phyloP scores from a whole-genome alignment of 2,888 invertebrate species.

The Andrena dorsata region DNA sequence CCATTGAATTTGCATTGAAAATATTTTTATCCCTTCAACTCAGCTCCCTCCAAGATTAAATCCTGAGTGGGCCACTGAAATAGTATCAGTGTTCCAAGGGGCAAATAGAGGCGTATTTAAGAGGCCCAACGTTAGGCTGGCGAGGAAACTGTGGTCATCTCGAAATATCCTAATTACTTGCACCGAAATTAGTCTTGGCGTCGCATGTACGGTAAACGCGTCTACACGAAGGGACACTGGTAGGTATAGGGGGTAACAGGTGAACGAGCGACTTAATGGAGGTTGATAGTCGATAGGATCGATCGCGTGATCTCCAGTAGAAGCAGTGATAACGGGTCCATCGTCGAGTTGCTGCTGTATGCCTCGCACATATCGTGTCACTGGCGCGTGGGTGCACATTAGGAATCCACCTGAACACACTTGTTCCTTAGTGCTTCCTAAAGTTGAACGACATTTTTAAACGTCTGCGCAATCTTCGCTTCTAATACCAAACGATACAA shows the following conservation, averaged over 20 bases:
- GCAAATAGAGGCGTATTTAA: not conserved
- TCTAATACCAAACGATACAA: no score
- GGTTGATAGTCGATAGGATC: slow-evolving; percentile 73
- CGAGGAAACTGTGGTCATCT: no score
- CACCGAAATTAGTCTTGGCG: slow-evolving; percentile 17
- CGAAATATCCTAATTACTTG: slow-evolving; percentile 17
- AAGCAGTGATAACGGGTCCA: slow-evolving; percentile 62
- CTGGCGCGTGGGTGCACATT: slow-evolving; percentile 35
- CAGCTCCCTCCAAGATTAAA: no score
- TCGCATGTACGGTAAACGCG: not conserved
- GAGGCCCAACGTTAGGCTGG: not conserved
- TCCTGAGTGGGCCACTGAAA: no score
- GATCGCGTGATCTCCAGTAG: slow-evolving; percentile 43
- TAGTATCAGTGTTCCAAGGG: not conserved
- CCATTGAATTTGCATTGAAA: no score
- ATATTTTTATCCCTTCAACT: no score
- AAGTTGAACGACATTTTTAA: no score
- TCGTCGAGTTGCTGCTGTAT: slow-evolving; percentile 46
- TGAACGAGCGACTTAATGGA: slow-evolving; percentile 78
- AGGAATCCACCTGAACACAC: slow-evolving; percentile 14
- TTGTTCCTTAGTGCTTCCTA: slow-evolving; percentile 10
- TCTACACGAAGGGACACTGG: slow-evolving; percentile 19
- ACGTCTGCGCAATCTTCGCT: no score
- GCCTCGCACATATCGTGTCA: slow-evolving; percentile 34
- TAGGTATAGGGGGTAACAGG: slow-evolving; percentile 48